Base-by-base conservation (phyloP, 2,797 vertebrate genomes). In the Corythornis leucogaster region DNA sequence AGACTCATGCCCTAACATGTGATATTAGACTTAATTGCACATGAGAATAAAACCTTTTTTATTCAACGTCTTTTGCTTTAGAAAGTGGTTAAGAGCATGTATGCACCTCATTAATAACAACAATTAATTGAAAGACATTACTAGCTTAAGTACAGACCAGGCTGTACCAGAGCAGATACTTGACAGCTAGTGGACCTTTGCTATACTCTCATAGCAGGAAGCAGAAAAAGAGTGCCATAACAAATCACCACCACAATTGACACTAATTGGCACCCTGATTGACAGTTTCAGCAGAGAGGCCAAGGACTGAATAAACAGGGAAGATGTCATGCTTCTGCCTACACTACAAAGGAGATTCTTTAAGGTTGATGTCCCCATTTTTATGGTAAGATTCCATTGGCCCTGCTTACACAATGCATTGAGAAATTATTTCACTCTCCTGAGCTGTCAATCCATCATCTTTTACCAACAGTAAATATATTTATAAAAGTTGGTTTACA, bases 391-490 rank as follows among this genome's bases (percentile, higher is more conserved):
- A 66, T 53, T 77, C 55, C 9, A 45, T 33, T 58, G 5, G 55
- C 54, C 31, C 38, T 87, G 78, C 57, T 90, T 84, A 71, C n/a
- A 35, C 26, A 85, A 70, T 61, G 57, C 38, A 61, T 28, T 51
- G 57, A 90, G 69, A 81, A 94, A 87, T 38, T 5, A 85, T 69
- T 85, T 86, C 59, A 54, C 48, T 85, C 55, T 94, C 46, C 78
- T 91, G 46, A 71, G 28, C n/a, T 93, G 48, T 82, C 92, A 91
- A 80, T 91, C 87, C 30, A 57, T 80, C 58, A 80, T 53, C 25
- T 88, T 93, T 64, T 80, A 93, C 63, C 70, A 96, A 35, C 66
- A 95, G 64, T 71, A 91, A 96, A 80, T 89, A 82, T 57, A 91
- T 90, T 93, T 89, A 38, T 58, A 64, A 85, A 94, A 75, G 26